Conservation (phyloP, 2,888 invertebrate genomes). For the Limenitis camilla region DNA sequence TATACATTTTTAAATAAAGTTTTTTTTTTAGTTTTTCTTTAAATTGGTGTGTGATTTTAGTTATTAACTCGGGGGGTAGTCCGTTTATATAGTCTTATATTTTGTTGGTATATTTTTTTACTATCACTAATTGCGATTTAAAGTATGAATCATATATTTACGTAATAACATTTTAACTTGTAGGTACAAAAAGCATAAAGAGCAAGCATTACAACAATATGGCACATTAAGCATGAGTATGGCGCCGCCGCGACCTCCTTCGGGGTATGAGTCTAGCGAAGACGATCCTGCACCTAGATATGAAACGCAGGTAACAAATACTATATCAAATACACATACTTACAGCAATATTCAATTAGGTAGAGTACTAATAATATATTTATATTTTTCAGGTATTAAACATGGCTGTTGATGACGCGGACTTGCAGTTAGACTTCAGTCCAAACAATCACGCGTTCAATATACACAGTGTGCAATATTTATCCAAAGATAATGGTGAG, state of each 20-base stretch:
- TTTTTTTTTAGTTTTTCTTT: no score
- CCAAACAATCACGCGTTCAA: conserved; percentile 89
- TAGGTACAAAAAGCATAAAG: conserved; percentile 91
- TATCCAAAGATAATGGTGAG: conserved; percentile 85
- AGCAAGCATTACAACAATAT: conserved; percentile 84
- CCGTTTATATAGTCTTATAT: no score
- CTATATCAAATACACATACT: no score
- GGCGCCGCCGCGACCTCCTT: conserved; percentile 59
- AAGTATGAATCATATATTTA: no score
- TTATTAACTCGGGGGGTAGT: no score
- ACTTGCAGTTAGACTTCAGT: conserved; percentile 89
- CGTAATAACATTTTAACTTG: not conserved
- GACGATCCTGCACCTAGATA: conserved; percentile 92
- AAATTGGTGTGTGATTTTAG: no score
- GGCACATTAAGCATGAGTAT: conserved; percentile 61
- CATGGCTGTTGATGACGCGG: conserved; percentile 93
- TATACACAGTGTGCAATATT: conserved; percentile 91
- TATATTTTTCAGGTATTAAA: conserved; percentile 77
- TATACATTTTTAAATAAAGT: no score
- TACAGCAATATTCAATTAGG: no score
- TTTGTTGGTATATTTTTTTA: no score
- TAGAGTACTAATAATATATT: not conserved
- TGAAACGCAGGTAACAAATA: conserved; percentile 87
- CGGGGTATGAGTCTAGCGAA: conserved; percentile 70
- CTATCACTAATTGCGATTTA: no score